Conservation (phyloP, 1,140 invertebrate genomes). For the Aporrectodea caliginosa region DNA sequence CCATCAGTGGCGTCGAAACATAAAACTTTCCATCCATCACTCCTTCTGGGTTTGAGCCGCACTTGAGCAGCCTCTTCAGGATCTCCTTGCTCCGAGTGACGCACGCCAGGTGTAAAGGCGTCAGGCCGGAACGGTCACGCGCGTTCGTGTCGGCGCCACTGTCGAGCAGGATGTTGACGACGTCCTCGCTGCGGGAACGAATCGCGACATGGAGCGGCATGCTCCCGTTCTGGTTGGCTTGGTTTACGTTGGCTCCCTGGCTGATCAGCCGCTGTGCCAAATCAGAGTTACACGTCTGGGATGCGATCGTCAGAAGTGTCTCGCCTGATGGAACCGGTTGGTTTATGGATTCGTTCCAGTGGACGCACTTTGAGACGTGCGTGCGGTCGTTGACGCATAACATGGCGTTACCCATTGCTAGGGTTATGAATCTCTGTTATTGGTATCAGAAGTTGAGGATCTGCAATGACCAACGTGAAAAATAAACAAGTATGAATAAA, state of each 20-base stretch:
- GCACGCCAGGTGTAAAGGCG: constrained; percentile 56
- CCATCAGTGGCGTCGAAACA: constrained; percentile 28
- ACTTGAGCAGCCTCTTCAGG: constrained; percentile 9
- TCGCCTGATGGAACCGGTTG: constrained; percentile 26
- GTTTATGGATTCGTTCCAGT: constrained; percentile 22
- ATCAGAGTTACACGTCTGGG: neutral
- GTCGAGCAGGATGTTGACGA: constrained; percentile 70
- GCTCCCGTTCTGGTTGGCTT: constrained; percentile 21
- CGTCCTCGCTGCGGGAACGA: constrained; percentile 80
- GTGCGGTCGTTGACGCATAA: constrained; percentile 17
- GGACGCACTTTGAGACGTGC: constrained; percentile 5
- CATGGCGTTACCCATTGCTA: constrained; percentile 14
- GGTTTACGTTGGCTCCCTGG: constrained; percentile 21
- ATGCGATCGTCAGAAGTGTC: constrained; percentile 25
- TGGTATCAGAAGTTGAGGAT: no score
- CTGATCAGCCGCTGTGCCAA: constrained; percentile 14
- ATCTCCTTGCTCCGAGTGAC: neutral
- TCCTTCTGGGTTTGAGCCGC: constrained; percentile 21
- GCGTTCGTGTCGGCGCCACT: constrained; percentile 85
- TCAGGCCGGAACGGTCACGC: constrained; percentile 67
- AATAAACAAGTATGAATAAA: no score
- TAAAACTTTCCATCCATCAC: constrained; percentile 25
- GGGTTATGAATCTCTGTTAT: no score
- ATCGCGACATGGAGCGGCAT: constrained; percentile 79
- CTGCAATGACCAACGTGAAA: no score